Evolutionary conservation across 2,888 invertebrate species (phyloP).

Genomic region (Ormyrus rosae): DNA sequence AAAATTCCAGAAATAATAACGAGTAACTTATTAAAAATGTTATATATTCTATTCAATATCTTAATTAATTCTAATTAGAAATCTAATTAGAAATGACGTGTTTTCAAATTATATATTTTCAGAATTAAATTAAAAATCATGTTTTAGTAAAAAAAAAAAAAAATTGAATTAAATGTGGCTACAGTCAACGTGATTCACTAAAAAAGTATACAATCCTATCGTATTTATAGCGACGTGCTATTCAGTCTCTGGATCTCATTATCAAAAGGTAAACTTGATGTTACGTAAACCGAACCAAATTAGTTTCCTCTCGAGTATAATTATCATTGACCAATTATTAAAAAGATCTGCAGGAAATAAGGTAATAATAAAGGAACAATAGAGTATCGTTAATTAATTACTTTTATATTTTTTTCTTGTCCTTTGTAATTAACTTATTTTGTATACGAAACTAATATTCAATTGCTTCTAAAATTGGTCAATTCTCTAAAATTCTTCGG

Average conservation of each 20-base stretch:
- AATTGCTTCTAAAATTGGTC: too few species aligned
- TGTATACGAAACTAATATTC: too few species aligned
- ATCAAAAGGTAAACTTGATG: slow-evolving; percentile 1
- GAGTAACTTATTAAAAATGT: too few species aligned
- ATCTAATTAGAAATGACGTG: background rate
- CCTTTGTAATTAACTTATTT: too few species aligned
- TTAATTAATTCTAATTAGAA: too few species aligned
- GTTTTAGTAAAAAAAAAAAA: background rate
- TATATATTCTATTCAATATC: too few species aligned
- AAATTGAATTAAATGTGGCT: background rate
- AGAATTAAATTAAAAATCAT: background rate
- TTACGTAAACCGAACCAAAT: background rate
- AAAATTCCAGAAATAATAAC: too few species aligned
- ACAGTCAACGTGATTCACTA: background rate
- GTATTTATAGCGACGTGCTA: background rate
- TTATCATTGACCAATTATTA: too few species aligned
- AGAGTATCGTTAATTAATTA: too few species aligned
- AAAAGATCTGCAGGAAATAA: background rate
- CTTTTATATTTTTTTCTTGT: too few species aligned
- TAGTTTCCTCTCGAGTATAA: background rate
- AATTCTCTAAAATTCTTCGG: too few species aligned
- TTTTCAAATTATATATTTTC: background rate
- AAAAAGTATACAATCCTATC: background rate
- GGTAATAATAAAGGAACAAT: too few species aligned
- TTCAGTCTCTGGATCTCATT: slow-evolving; percentile 14